Conservation (phyloP, 2,797 vertebrate species). For the Anniella stebbinsi region DNA sequence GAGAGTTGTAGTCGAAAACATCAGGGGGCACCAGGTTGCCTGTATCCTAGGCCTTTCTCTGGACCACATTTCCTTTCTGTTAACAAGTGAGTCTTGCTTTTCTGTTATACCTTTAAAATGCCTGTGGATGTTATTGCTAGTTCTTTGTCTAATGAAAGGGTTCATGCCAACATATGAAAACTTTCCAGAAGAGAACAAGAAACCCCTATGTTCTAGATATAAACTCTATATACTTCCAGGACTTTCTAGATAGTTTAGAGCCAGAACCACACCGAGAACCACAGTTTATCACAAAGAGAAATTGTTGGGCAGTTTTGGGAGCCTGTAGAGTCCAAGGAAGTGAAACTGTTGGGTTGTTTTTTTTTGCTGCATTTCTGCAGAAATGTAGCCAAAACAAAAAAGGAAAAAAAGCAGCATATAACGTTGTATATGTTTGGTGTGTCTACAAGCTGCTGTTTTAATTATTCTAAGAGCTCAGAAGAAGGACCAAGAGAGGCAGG, state of each 20-base stretch:
- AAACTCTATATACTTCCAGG: not conserved
- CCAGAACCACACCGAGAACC: too few relatives aligned
- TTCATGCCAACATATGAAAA: not conserved
- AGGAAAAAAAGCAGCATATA: too few relatives aligned
- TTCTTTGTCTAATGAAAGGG: not conserved
- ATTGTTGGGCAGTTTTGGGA: not conserved
- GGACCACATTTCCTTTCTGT: not conserved
- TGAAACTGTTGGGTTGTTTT: not conserved
- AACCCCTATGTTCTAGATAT: not conserved
- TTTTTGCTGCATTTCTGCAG: not conserved
- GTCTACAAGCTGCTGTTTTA: not conserved
- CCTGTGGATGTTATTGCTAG: not conserved
- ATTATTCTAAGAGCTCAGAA: too few relatives aligned
- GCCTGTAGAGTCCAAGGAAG: too few relatives aligned
- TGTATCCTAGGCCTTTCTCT: not conserved
- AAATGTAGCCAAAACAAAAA: too few relatives aligned
- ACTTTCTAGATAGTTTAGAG: not conserved
- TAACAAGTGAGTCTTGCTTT: not conserved
- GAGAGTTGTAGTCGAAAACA: too few relatives aligned
- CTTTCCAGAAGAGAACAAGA: not conserved
- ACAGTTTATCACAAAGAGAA: not conserved
- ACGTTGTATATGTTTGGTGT: not conserved
- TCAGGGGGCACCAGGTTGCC: too few relatives aligned
- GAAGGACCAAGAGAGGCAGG: not conserved
- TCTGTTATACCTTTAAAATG: not conserved